Evolutionary conservation across 2,888 invertebrate species (phyloP), one percentile per base, ranked within the genome.

Genomic region (Deroplatys truncata): DNA sequence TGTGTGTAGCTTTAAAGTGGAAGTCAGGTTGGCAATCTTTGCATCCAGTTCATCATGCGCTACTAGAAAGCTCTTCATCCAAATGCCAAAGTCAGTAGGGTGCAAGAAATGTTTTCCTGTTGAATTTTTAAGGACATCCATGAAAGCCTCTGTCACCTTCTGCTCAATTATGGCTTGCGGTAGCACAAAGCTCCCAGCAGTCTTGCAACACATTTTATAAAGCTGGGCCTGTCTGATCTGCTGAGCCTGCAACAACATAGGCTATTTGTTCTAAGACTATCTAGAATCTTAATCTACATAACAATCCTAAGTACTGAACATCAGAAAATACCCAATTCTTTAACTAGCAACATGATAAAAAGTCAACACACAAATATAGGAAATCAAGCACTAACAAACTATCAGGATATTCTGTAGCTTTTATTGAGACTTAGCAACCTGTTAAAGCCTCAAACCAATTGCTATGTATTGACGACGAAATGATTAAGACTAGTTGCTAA

Each of bases 11-110:
- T 93, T 92, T 84, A 95, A 92, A 89, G 93, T 93, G 82, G 92
- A 92, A 82, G 95, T 95, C 91, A 96, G 92, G 87, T 95, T 95
- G 0, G 94, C 93, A 85, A 96, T 92, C 92, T 92, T 94, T 92
- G 92, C 92, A 92, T 96, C 95, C 91, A 96, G 93, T 91, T 95
- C 95, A n/a, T 95, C 94, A 91, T 95, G 96, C 10, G 95, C 95
- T 25, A 96, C 93, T 91, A 96, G 96, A 86, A 95, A 94, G 84
- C 94, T 94, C 89, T 95, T 94, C 89, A 96, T 94, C 94, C 95
- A 95, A 3, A 93, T 93, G 90, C 95, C 90, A 10, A 92, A 91
- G 8, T 92, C 92, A 25, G 90, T 91, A 90, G 90, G 20, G 90
- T 89, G 29, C 82, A 72, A 87, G 35, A 56, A 87, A 89, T 90